Percentiles rank a stretch among this genome's conserved stretches.
These are phyloP conservation scores for Heteromormyrus szaboi DNA, from an alignment of 2,797 vertebrate genomes.

Conservation along the genomic window DNA sequence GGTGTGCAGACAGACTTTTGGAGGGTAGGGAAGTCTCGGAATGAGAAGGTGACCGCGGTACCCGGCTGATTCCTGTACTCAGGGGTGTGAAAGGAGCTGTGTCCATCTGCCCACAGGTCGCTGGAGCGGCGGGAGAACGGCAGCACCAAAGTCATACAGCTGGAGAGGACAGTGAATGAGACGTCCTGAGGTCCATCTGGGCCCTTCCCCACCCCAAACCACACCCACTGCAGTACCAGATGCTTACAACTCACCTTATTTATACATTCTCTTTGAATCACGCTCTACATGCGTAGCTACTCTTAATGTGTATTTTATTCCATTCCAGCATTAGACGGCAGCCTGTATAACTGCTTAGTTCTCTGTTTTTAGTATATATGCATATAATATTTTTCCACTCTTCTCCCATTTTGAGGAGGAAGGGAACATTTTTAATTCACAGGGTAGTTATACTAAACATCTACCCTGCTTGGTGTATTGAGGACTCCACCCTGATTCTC, in stretches of 20 bases:
- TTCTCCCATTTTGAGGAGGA: conserved; percentile 2
- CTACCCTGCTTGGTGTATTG: not conserved
- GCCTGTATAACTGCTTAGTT: conserved; percentile 48
- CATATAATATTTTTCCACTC: conserved; percentile 29
- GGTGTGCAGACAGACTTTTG: not conserved
- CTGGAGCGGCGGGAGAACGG: conserved; percentile 69
- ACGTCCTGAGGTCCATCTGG: conserved; percentile 69
- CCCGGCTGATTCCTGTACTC: not conserved
- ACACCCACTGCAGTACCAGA: conserved; percentile 23
- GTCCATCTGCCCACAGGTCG: conserved; percentile 40
- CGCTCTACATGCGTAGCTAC: conserved; percentile 23
- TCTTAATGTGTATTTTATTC: conserved; percentile 48
- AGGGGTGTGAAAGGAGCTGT: not conserved
- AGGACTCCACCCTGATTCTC: not conserved
- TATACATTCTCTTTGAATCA: conserved; percentile 43
- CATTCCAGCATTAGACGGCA: conserved; percentile 46
- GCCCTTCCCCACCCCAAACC: conserved; percentile 20
- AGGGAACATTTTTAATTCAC: not conserved
- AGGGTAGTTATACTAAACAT: not conserved
- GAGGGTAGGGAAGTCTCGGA: not conserved
- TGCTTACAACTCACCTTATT: conserved; percentile 47
- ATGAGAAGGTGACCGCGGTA: not conserved
- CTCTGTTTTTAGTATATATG: conserved; percentile 44
- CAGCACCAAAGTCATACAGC: conserved; percentile 78
- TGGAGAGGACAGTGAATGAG: conserved; percentile 85